Conservation (phyloP, 2,113 vertebrate species). For the Spermophilus dauricus region DNA sequence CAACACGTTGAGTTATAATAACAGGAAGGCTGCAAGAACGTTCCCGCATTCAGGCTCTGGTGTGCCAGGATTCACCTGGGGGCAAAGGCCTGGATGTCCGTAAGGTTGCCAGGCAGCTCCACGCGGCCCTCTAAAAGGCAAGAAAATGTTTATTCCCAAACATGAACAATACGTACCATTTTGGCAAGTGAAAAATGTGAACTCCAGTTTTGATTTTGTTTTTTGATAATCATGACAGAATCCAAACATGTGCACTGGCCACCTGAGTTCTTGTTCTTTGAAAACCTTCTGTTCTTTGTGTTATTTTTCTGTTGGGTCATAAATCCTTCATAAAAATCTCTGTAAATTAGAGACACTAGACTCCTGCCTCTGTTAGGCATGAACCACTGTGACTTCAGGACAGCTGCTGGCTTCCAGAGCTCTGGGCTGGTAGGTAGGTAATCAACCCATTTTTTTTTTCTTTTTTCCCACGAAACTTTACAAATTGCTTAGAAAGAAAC, state of each 20-base stretch:
- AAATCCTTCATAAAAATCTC: not conserved
- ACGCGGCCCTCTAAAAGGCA: not conserved
- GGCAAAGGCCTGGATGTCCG: rapidly evolving
- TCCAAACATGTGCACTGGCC: not conserved
- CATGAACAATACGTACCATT: not conserved
- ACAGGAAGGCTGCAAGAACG: too few species aligned
- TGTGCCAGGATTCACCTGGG: rapidly evolving
- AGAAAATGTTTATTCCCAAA: not conserved
- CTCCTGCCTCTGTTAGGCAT: not conserved
- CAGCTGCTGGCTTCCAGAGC: not conserved
- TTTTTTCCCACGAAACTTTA: not conserved
- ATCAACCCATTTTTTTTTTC: not conserved
- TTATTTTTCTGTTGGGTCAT: not conserved
- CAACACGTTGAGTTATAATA: not conserved
- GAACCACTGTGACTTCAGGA: too few species aligned
- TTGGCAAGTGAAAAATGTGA: not conserved
- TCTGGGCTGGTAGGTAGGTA: not conserved
- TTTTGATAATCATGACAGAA: not conserved
- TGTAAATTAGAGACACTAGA: not conserved
- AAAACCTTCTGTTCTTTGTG: not conserved
- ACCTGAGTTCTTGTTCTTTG: not conserved
- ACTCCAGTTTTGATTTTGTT: not conserved
- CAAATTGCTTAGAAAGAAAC: not conserved
- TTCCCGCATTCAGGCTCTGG: not conserved
- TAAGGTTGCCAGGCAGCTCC: not conserved